These are phyloP conservation scores for Liolophura sinensis DNA, from an alignment of 1,140 invertebrate genomes.

Conservation along the genomic window DNA sequence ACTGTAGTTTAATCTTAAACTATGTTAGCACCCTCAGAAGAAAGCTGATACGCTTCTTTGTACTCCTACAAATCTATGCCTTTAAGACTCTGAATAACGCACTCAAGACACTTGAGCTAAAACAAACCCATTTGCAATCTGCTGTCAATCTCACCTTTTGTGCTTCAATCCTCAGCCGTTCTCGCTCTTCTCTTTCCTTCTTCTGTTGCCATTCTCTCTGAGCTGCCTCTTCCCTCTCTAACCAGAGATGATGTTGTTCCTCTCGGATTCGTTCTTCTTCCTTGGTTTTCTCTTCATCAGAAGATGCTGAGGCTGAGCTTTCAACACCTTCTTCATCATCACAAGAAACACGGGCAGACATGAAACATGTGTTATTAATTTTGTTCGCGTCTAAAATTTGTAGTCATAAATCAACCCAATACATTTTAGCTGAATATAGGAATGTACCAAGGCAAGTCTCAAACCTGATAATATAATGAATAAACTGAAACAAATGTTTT, in stretches of 20 bases:
- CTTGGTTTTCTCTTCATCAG: constrained; percentile 13
- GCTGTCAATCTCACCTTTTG: constrained; percentile 21
- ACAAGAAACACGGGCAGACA: not conserved
- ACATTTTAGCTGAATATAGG: no score
- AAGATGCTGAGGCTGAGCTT: not conserved
- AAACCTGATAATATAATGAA: no score
- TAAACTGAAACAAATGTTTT: no score
- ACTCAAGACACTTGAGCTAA: not conserved
- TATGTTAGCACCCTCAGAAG: no score
- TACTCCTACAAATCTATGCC: no score
- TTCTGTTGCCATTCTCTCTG: constrained; percentile 30
- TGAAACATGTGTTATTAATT: not conserved
- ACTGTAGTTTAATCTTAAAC: no score
- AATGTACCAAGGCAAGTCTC: no score
- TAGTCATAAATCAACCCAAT: no score
- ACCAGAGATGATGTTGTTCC: constrained; percentile 35
- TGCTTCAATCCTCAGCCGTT: constrained; percentile 34
- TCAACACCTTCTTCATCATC: not conserved
- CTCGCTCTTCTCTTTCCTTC: constrained; percentile 32
- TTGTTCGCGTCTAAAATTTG: not conserved
- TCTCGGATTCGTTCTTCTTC: constrained; percentile 24
- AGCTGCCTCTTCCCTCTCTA: constrained; percentile 34
- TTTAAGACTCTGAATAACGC: no score
- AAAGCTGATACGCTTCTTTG: no score
- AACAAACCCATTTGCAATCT: not conserved